Conservation (phyloP, 1,140 invertebrate genomes). For the Geopemphigus sp. region DNA sequence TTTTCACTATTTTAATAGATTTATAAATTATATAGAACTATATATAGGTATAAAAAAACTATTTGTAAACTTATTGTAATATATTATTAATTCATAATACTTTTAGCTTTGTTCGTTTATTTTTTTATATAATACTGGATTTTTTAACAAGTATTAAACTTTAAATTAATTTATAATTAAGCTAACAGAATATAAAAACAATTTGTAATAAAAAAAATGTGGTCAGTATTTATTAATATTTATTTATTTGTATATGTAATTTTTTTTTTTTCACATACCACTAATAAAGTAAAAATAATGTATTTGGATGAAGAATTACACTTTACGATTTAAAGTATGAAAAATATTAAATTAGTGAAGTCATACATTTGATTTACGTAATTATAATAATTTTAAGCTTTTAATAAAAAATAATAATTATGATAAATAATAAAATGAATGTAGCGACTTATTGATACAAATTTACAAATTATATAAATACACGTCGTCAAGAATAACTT, state of each 20-base stretch:
- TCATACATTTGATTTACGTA: background rate
- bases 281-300: background rate
- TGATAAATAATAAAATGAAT: slow-evolving; percentile 12
- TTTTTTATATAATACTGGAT: no score
- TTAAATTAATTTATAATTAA: no score
- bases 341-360: background rate
- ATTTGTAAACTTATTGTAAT: no score
- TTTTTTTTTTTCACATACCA: background rate
- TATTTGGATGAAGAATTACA: background rate
- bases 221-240: no score
- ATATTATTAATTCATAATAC: no score
- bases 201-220: no score
- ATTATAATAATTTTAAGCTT: slow-evolving; percentile 22
- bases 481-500: background rate
- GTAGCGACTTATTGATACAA: slow-evolving; percentile 8
- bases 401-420: slow-evolving; percentile 33
- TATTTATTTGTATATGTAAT: no score
- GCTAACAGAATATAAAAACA: background rate
- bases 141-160: no score
- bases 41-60: no score
- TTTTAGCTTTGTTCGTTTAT: no score
- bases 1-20: no score
- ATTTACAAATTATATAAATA: slow-evolving; percentile 37
- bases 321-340: background rate
- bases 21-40: no score